Conservation (phyloP, 2,888 invertebrate species). For the Tetanocera ferruginea region DNA sequence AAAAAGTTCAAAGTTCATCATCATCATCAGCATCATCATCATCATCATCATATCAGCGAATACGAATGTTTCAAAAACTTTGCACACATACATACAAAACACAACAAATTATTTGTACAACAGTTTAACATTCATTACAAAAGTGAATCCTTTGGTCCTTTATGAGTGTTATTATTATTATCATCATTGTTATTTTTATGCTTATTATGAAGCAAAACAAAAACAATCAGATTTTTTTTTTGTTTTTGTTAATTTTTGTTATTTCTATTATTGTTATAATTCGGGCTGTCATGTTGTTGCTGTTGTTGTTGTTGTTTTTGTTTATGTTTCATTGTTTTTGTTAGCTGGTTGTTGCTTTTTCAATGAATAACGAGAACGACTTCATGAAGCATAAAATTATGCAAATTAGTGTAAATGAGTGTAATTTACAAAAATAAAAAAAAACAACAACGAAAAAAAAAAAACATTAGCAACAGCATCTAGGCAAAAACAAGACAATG, state of each 20-base stretch:
- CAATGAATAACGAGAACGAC: not conserved
- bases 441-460: not conserved
- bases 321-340: not conserved
- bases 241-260: not conserved
- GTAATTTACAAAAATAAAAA: not conserved
- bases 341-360: not conserved
- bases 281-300: not conserved
- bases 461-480: not conserved
- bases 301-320: too few relatives aligned
- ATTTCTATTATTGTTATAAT: not conserved
- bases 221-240: not conserved
- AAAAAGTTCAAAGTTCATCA: too few relatives aligned
- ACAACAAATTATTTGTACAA: not conserved
- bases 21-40: too few relatives aligned
- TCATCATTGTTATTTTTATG: too few relatives aligned
- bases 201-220: not conserved
- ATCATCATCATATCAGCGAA: too few relatives aligned
- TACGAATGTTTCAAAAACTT: not conserved
- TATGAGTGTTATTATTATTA: too few relatives aligned
- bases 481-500: not conserved
- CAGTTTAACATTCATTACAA: too few relatives aligned
- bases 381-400: conserved; percentile 14
- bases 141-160: too few relatives aligned
- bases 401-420: conserved; percentile 9
- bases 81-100: not conserved